Evolutionary conservation across 2,888 invertebrate species (phyloP).

Genomic region (Spodoptera littoralis): DNA sequence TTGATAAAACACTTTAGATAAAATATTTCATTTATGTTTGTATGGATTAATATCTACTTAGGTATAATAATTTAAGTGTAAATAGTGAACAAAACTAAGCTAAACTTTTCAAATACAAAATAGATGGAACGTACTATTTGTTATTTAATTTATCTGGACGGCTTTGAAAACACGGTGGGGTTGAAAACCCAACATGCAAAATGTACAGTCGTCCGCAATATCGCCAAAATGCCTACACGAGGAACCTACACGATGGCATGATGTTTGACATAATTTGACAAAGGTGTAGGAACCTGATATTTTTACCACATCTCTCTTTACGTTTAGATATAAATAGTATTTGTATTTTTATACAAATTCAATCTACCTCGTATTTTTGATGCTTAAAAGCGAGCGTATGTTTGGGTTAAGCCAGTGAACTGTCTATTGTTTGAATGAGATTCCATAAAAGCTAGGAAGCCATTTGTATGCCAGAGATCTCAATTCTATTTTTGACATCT

Average conservation of each 20-base stretch:
- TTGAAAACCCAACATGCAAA: no score
- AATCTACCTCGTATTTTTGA: conserved; percentile 24
- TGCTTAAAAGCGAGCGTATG: conserved; percentile 27
- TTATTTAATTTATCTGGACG: no score
- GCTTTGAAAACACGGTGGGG: no score
- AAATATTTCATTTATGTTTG: no score
- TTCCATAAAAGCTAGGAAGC: conserved; percentile 27
- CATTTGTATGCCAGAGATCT: conserved; percentile 16
- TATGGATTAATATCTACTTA: no score
- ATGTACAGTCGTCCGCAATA: no score
- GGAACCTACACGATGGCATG: not conserved
- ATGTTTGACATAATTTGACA: conserved; percentile 5
- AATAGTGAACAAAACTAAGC: no score
- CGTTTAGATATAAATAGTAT: conserved; percentile 8
- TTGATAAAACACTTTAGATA: no score
- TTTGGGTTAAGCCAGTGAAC: conserved; percentile 32
- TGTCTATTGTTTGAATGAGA: conserved; percentile 33
- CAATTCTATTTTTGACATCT: no score
- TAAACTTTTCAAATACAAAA: no score
- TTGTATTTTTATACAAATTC: conserved; percentile 27
- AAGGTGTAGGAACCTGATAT: conserved; percentile 19
- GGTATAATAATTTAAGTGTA: no score
- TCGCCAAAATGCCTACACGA: not conserved
- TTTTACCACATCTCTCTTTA: conserved; percentile 11
- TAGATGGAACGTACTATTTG: no score